These are phyloP conservation scores for Araneus ventricosus DNA, from an alignment of 1,140 invertebrate species.

Conservation along the genomic window DNA sequence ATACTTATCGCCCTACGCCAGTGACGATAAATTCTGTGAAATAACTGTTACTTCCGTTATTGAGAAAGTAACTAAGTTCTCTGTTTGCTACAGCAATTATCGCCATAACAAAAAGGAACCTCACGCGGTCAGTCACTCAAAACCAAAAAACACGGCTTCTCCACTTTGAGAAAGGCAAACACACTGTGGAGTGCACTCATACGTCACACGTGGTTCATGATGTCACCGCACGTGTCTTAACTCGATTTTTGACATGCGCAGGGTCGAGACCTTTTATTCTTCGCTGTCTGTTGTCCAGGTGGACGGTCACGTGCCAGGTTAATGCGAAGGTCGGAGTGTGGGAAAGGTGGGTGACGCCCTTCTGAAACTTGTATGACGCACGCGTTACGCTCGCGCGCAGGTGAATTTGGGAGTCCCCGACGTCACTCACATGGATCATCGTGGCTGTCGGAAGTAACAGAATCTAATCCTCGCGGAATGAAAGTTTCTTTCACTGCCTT, in stretches of 20 bases:
- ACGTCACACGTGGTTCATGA: not conserved
- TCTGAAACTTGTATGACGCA: not conserved
- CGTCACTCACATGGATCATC: not conserved
- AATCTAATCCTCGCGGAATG: not conserved
- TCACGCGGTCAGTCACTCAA: not conserved
- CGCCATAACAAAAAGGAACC: not conserved
- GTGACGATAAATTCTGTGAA: too few species aligned
- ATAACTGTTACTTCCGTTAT: too few species aligned
- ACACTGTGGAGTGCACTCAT: not conserved
- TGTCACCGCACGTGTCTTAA: not conserved
- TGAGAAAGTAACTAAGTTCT: too few species aligned
- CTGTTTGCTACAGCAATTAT: too few species aligned
- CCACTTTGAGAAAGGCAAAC: constrained; percentile 50
- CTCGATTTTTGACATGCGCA: constrained; percentile 16
- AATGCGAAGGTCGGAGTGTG: constrained; percentile 9
- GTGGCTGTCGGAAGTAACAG: not conserved
- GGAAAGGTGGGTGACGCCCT: constrained; percentile 30
- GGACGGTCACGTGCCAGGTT: constrained; percentile 55
- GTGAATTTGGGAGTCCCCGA: not conserved
- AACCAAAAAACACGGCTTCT: not conserved
- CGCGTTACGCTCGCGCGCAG: constrained; percentile 3
- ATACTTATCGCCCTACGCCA: too few species aligned
- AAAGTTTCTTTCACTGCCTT: not conserved
- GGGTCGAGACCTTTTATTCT: constrained; percentile 43
- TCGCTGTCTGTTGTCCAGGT: constrained; percentile 56